Evolutionary conservation across 2,113 vertebrate species (phyloP), one percentile per base, ranked within the genome.

Genomic region (Brienomyrus longianalis): DNA sequence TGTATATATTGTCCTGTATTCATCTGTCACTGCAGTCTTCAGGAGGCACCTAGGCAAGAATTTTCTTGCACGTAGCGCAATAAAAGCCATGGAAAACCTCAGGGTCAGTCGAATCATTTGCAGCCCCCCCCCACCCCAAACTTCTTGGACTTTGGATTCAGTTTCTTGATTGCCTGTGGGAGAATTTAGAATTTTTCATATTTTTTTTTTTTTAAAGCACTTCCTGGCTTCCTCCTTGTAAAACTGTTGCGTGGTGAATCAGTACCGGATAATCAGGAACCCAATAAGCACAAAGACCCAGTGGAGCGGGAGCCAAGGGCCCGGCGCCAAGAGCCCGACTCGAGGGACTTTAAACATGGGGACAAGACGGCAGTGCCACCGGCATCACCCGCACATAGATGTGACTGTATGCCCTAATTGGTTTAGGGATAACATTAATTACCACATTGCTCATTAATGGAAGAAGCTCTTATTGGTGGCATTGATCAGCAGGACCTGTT

Each of bases 351-450:
- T 77, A 93, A 93, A 87, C 87, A 89, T 90, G 92, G 90, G 95
- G 95, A 95, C 95, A 95, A 95, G 95, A 94, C 92, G 10, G 92
- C 91, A 89, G 93, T 91, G 94, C 95, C 93, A 92, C 95, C 96
- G 94, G 90, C 91, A 43, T 92, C 7, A 90, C 95, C 95, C 94
- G 95, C 95, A 92, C 94, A 95, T 92, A 92, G 94, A 94, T 95
- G 93, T 95, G 15, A 95, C 95, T 95, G 94, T 94, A 96, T 92
- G 84, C 95, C 95, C 97, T 98, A 99, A 99, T 97, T 97, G 97
- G 97, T 97, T 98, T 97, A 97, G 96, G 97, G 97, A 97, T 97
- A 98, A 98, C 97, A 98, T 99, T 99, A 99, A 99, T 99, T 99
- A 98, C 97, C 96, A 96, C 96, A 97, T 97, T 97, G 97, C 97